Evolutionary conservation across 2,113 vertebrate genomes (phyloP), one percentile per base, ranked within the genome.

Genomic region (Pomatostomus ruficeps): DNA sequence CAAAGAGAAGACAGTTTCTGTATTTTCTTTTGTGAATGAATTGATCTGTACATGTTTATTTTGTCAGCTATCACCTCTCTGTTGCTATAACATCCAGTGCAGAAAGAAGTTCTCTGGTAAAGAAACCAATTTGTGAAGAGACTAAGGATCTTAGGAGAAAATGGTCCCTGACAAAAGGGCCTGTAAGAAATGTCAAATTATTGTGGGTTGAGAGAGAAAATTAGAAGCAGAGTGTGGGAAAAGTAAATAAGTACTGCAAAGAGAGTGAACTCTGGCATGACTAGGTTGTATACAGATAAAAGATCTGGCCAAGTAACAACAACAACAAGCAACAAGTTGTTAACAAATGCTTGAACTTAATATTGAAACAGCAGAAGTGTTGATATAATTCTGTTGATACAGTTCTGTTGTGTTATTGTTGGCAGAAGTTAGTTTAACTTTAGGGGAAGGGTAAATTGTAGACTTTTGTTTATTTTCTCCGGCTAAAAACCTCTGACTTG

Each of bases 271-370:
- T 93, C 67, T 7, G 7, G 35, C 85, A 88, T 58, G 75, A 79
- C 61, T 85, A 81, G 45, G 78, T 94, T 96, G 91, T 85, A 91
- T 88, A 95, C 63, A 94, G 82, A 96, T 93, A 91, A 94, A 93
- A 83, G 78, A 93, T 94, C 89, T 96, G 93, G 91, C 93, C 88
- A 91, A 80, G 95, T 85, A 95, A 91, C 82, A 96, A 94, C 88
- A 95, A 93, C 87, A 96, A 96, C 85, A 96, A 93, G 89, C 89
- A 96, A 45, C 79, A 95, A 94, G 85, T 96, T 97, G 94, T 97
- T 96, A 96, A 89, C 91, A 97, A 89, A 88, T 94, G 75, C 94
- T 96, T 96, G 94, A 96, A 95, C 78, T 94, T 94, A 24, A 89
- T 93, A 90, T 71, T 93, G 95, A 95, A 96, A 95, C 74, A 95